Conservation (phyloP, 2,888 invertebrate species). For the Hedychridium roseum region DNA sequence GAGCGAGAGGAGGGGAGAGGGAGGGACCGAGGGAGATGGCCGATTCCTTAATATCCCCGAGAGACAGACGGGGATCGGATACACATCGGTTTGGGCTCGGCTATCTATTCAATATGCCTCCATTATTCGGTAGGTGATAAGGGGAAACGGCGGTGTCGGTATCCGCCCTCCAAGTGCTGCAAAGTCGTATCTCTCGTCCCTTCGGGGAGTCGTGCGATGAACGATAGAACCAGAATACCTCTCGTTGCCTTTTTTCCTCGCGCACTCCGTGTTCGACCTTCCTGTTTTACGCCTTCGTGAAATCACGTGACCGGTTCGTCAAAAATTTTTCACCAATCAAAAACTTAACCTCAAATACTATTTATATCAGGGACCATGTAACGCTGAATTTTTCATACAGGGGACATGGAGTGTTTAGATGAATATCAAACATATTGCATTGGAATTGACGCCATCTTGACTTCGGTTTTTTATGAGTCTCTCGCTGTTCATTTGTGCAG, state of each 20-base stretch:
- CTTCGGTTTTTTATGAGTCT: no score
- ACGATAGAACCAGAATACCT: constrained; percentile 50
- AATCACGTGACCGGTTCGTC: no score
- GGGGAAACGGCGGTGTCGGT: constrained; percentile 39
- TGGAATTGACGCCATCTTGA: no score
- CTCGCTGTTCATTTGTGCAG: constrained; percentile 28
- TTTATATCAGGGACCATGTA: no score
- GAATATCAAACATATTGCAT: no score
- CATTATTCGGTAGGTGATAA: constrained; percentile 62
- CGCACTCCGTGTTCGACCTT: constrained; percentile 11
- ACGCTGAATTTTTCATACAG: no score
- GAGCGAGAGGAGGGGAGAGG: constrained; percentile 32
- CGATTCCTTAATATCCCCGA: constrained; percentile 58
- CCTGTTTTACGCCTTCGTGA: constrained; percentile 24
- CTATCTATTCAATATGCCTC: constrained; percentile 62
- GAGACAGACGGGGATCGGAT: constrained; percentile 53
- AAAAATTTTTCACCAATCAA: constrained; percentile 1
- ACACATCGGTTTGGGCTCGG: constrained; percentile 54
- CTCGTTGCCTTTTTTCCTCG: constrained; percentile 11
- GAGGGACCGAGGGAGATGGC: constrained; percentile 34
- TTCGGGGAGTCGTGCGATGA: constrained; percentile 51
- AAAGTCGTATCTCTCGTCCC: constrained; percentile 46
- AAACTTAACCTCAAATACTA: not conserved
- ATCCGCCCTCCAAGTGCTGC: no score
- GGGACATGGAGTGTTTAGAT: no score